Evolutionary conservation across 2,797 vertebrate genomes (phyloP), one percentile per base, ranked within the genome.

Genomic region (Cirrhinus molitorella): DNA sequence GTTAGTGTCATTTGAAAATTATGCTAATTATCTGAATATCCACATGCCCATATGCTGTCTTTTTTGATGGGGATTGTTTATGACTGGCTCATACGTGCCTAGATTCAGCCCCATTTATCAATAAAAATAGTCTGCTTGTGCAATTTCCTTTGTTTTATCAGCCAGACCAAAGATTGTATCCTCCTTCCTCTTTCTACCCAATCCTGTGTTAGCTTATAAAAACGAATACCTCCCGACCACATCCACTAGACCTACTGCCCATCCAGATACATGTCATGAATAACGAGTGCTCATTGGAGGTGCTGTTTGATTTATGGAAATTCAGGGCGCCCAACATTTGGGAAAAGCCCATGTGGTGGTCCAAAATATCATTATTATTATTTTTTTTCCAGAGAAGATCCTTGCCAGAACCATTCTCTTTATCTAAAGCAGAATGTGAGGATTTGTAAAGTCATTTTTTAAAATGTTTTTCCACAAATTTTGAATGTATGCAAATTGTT

Each of bases 81-180:
- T 63, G 25, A 31, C 59, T 17, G 14, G 14, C 59, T 1, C 16
- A 63, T 63, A 17, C 0, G 3, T 63, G 14, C 25, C 14, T 31
- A 63, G 25, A 63, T 63, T 31, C 59, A 37, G 65, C n/a, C 12
- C 31, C 80, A 81, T 89, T 88, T 84, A 87, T 83, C 79, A 84
- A 74, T 73, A 51, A 68, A 45, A 81, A 78, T 63, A 76, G 78
- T 55, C 31, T 74, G 40, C 73, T 66, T 83, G 63, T 71, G 76
- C 85, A 84, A 61, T 84, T 63, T 71, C 45, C 78, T 83, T 45
- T 47, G 67, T 66, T 89, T 87, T 85, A 85, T 89, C 83, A 85
- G 59, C n/a, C 61, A 72, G 40, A 59, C 65, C 73, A 84, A 75
- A 86, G 73, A 81, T 45, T 79, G 21, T 70, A 67, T 82, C 70